phyloP scores from a whole-genome alignment of 1,140 invertebrate species.

The Procambarus virginalis region DNA sequence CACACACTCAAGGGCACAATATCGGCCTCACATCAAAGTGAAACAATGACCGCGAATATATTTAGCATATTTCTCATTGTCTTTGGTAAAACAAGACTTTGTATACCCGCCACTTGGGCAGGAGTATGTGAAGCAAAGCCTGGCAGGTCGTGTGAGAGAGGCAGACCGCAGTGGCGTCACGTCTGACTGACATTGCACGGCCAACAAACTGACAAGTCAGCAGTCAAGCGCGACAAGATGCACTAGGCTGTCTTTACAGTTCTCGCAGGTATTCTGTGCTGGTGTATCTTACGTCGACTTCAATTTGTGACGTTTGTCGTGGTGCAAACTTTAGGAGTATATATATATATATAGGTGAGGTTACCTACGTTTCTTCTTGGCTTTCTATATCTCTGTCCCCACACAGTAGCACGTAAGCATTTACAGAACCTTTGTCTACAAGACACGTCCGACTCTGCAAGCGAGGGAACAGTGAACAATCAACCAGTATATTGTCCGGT shows the following conservation, averaged over 20 bases:
- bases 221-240: background rate
- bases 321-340: too few relatives aligned
- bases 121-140: background rate
- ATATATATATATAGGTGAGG: too few relatives aligned
- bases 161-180: background rate
- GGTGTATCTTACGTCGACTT: too few relatives aligned
- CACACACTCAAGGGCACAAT: background rate
- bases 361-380: too few relatives aligned
- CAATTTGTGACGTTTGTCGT: too few relatives aligned
- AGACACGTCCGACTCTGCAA: too few relatives aligned
- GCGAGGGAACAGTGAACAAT: too few relatives aligned
- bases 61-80: background rate
- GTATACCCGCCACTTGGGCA: background rate
- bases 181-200: background rate
- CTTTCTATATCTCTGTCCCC: too few relatives aligned
- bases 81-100: background rate
- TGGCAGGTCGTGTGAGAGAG: background rate
- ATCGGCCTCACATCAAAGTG: background rate
- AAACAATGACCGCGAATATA: background rate
- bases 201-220: constrained; percentile 2
- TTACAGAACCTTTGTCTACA: too few relatives aligned
- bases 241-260: background rate
- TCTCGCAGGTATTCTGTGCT: too few relatives aligned
- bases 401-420: too few relatives aligned
- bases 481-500: background rate